Conservation (phyloP, 53 echinoderm and acorn worm species). For the Holothuria scabra region DNA sequence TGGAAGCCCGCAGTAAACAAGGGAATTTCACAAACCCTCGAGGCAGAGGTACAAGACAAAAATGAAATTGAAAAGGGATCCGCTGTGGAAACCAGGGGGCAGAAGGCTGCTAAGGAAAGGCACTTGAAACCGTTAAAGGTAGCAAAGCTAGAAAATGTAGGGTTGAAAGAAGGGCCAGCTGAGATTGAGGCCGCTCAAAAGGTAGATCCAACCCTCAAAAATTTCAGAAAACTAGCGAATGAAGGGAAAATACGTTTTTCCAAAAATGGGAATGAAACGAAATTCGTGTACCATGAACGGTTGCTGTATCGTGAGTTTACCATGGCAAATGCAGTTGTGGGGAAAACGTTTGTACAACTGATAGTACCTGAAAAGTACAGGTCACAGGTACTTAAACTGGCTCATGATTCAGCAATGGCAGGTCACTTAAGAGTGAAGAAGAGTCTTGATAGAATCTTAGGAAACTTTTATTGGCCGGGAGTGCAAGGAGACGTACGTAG, state of each 20-base stretch:
- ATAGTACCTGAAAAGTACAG: constrained; percentile 47
- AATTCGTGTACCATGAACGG: neutral
- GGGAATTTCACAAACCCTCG: neutral
- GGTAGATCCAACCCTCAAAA: constrained; percentile 29
- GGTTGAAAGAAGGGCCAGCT: neutral
- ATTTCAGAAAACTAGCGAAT: constrained; percentile 7
- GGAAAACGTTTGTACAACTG: constrained; percentile 29
- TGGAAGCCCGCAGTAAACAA: neutral
- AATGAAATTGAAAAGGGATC: neutral
- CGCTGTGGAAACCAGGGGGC: constrained; percentile 5
- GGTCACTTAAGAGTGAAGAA: constrained; percentile 55
- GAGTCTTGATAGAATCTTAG: constrained; percentile 19
- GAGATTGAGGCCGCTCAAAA: constrained; percentile 34
- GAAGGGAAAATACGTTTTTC: neutral
- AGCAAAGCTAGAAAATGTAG: neutral
- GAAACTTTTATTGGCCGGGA: constrained; percentile 57
- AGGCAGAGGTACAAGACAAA: neutral
- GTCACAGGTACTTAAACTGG: constrained; percentile 40
- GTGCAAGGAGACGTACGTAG: constrained; percentile 49
- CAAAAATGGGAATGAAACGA: neutral
- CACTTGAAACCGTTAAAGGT: neutral
- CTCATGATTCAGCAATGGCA: constrained; percentile 54
- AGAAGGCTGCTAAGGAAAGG: neutral
- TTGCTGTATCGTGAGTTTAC: neutral
- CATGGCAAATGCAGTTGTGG: neutral